Base-by-base conservation (phyloP, 1,140 invertebrate genomes). In the Calycopis cecrops region DNA sequence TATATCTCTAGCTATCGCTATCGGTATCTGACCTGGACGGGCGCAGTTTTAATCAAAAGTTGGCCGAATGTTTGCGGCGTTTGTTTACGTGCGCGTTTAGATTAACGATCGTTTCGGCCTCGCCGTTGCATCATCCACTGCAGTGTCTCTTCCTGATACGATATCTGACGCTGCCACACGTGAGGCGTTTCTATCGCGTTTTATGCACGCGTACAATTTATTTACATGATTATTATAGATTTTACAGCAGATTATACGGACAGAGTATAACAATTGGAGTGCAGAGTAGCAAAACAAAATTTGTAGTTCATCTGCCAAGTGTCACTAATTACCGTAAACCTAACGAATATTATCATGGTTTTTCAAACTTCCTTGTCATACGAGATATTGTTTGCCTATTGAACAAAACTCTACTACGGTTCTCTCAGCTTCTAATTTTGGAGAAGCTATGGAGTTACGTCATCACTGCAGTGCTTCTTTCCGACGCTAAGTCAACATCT, bases 121-220 rank as follows among this genome's bases (percentile, higher is more conserved):
- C 21, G 21, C 12, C 8, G 37, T 52, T 52, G 42, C 51, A 52
- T 52, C 51, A 52, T 52, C 51, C 35, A 52, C 37, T 44, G 51
- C 51, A 52, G 51, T 42, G 37, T 52, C 40, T 40, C 12, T 12
- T 18, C 16, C 9, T 16, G 16, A 44, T 44, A 17, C 16, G 40
- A 44, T 17, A 44, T 44, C 38, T 17, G 37, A 33, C 37, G 38
- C 51, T 40, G 37, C 12, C 17, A 44, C 17, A 14, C 40, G 16
- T 17, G 40, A 44, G 6, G 40, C 17, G 40, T 16, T 44, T 9
- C 40, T 9, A 16, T 44, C 14, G 40, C 14, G 40, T 44, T 44
- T 44, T 17, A 12, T 12, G 3, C 40, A 14, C 14, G 14, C 14
- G 21, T 2, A 6, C 21, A 40, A 9, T 14, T 9, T 16, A 9